Percentiles rank a stretch among this genome's conserved stretches.
phyloP scores from a whole-genome alignment of 2,113 vertebrate genomes.

The Hydrolagus affinis region DNA sequence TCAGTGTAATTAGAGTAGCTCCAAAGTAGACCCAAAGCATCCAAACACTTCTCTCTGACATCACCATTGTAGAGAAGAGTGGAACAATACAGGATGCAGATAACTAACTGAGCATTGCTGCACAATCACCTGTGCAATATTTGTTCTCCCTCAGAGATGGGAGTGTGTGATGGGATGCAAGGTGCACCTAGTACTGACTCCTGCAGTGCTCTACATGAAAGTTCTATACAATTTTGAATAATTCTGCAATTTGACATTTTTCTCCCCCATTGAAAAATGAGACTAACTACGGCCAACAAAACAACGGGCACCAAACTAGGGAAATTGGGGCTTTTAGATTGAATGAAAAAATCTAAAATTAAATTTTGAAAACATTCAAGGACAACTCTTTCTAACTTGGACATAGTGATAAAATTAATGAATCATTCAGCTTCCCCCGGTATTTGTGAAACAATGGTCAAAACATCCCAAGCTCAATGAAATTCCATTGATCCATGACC shows the following conservation, averaged over 20 bases:
- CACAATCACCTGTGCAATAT: constrained; percentile 11
- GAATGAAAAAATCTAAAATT: too few species aligned
- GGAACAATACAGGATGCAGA: too few species aligned
- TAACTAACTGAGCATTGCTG: too few species aligned
- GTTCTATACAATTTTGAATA: too few species aligned
- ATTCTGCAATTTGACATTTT: neutral
- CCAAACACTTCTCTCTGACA: neutral
- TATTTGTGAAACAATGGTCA: neutral
- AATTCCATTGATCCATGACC: neutral
- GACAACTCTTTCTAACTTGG: neutral
- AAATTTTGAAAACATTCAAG: constrained; percentile 1
- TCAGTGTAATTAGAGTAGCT: neutral
- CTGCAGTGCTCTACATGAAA: too few species aligned
- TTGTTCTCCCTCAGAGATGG: too few species aligned
- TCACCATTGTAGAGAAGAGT: neutral
- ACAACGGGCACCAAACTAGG: neutral
- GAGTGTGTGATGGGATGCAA: neutral
- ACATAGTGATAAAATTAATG: neutral
- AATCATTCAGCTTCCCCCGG: too few species aligned
- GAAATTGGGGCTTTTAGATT: neutral
- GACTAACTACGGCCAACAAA: neutral
- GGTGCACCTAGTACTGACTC: neutral
- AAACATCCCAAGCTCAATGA: constrained; percentile 5
- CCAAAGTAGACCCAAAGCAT: neutral
- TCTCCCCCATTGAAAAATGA: neutral